Conservation (phyloP, 2,797 vertebrate genomes). For the Zonotrichia albicollis region DNA sequence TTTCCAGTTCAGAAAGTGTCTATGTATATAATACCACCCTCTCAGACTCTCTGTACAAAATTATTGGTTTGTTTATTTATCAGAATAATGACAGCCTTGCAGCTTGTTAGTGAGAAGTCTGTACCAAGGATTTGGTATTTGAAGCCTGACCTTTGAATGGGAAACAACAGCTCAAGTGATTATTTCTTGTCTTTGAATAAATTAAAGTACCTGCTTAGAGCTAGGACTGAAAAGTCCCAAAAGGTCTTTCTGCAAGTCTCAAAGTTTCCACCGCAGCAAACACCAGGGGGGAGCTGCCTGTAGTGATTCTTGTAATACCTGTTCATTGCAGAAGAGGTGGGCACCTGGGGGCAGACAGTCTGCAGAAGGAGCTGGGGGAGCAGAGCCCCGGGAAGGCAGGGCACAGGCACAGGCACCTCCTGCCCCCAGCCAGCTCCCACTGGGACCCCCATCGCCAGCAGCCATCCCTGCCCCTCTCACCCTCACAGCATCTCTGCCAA, state of each 20-base stretch:
- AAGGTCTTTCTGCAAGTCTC: neutral
- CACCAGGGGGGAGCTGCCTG: neutral
- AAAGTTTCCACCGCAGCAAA: neutral
- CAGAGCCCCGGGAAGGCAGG: neutral
- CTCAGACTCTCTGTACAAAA: neutral
- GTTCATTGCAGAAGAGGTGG: accelerated
- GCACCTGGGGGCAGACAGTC: neutral
- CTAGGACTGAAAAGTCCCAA: neutral
- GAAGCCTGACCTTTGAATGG: slow-evolving; percentile 48
- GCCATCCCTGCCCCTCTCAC: neutral
- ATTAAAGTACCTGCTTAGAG: neutral
- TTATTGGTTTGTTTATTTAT: neutral
- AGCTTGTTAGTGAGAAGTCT: slow-evolving; percentile 19
- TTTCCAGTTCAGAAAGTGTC: neutral
- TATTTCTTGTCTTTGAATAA: slow-evolving; percentile 14
- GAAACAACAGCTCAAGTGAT: neutral
- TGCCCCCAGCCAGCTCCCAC: neutral
- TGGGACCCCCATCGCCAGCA: neutral
- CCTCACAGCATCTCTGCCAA: neutral
- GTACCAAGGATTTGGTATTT: slow-evolving; percentile 15
- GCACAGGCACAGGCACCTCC: neutral
- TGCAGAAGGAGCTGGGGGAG: accelerated
- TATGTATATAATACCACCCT: neutral
- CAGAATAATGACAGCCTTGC: neutral
- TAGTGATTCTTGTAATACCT: neutral